Evolutionary conservation across 2,888 invertebrate genomes (phyloP), one percentile per base, ranked within the genome.

Genomic region (Stratiomys singularior): DNA sequence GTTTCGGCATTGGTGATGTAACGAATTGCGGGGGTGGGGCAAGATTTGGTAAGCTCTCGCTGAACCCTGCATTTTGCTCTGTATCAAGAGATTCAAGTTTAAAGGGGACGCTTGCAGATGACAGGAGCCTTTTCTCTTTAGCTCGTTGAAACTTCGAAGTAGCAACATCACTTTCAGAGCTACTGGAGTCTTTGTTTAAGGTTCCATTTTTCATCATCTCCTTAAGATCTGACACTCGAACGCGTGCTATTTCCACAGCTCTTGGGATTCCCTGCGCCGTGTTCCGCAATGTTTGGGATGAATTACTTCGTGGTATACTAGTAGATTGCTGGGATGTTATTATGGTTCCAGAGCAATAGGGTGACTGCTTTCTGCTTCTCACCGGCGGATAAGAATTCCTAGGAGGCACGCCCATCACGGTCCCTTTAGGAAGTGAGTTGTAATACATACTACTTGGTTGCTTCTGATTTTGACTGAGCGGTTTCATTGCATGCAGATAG

Each of bases 21-120:
- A 89, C 90, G 82, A 91, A 91, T 78, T 90, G 90, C 23, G 89
- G 88, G 0, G 91, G 90, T 67, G 92, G 91, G 67, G 91, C 91
- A 82, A 93, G 88, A 85, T 93, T 93, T 9, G 93, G 93, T 84
- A 93, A 87, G 27, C 93, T 93, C 86, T 93, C 93, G 46, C 93
- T 92, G 78, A 91, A 91, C 79, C 90, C 90, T n/a, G 58, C 76
- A 69, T 76, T 80, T 15, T 80, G 67, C 46, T 81, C 81, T 0
- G 81, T 79, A 7, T 86, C 85, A n/a, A 85, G 81, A 1, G 89
- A 87, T 83, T 92, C 91, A 66, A 92, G 87, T 78, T 91, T 90
- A 79, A 91, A 91, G 1, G 92, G 93, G 37, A 92, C 91, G 83
- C 92, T 92, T 3, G 89, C 87, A 77, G 92, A 92, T 77, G 91